Evolutionary conservation across 2,113 vertebrate species (phyloP).

Genomic region (Synodontis membranacea): DNA sequence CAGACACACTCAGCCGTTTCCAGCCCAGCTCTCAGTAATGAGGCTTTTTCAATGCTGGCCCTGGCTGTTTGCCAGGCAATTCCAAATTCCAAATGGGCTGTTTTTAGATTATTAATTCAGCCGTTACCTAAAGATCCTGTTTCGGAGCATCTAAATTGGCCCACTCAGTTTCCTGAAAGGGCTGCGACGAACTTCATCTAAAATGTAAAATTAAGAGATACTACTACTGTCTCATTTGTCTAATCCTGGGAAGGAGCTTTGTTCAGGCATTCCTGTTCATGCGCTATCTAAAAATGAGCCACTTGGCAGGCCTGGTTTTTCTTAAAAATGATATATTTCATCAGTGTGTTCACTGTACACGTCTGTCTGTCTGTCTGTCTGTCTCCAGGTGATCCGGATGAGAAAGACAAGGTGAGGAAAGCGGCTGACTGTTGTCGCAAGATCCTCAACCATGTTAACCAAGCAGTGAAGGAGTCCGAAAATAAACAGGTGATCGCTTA

Average conservation of each 20-base stretch:
- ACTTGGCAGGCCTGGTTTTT: conserved; percentile 49
- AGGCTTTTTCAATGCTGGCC: conserved; percentile 26
- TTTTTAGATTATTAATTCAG: conserved; percentile 60
- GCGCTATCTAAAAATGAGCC: conserved; percentile 49
- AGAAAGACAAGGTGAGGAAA: conserved; percentile 88
- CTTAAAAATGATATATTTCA: neutral
- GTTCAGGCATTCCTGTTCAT: conserved; percentile 51
- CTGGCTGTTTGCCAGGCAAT: conserved; percentile 46
- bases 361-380: neutral
- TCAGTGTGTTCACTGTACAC: too few relatives aligned
- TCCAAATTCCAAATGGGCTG: conserved; percentile 49
- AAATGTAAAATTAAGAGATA: conserved; percentile 60
- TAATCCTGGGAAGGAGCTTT: conserved; percentile 52
- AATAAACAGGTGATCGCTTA: conserved; percentile 85
- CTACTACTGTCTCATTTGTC: conserved; percentile 58
- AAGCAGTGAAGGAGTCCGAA: conserved; percentile 93
- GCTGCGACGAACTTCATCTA: conserved; percentile 58
- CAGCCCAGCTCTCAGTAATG: conserved; percentile 25
- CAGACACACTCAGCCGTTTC: conserved; percentile 3
- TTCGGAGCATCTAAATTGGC: conserved; percentile 61
- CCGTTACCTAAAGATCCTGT: conserved; percentile 41
- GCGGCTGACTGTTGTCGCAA: conserved; percentile 91
- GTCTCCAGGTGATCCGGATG: conserved; percentile 78
- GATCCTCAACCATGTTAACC: conserved; percentile 94
- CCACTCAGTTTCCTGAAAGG: conserved; percentile 43